A percentile compares a stretch with the other conserved stretches of the same genome.
These are phyloP conservation scores for Lepus americanus DNA, from an alignment of 2,113 vertebrate genomes.

Conservation along the genomic window DNA sequence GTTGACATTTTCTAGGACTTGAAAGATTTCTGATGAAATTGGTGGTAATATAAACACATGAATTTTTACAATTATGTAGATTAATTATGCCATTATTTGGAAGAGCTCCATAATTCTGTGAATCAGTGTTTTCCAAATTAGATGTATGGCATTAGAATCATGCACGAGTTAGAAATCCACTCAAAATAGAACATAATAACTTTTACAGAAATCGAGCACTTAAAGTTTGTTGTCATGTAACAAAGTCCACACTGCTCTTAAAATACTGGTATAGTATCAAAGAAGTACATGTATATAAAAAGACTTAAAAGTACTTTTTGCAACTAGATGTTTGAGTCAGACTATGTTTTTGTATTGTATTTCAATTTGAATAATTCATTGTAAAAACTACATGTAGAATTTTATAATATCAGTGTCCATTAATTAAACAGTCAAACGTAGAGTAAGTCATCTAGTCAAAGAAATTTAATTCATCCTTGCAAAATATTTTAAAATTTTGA, in stretches of 20 bases:
- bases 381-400: not conserved
- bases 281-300: not conserved
- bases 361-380: not conserved
- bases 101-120: not conserved
- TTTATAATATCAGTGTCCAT: not conserved
- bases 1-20: not conserved
- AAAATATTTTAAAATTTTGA: too few relatives aligned
- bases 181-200: not conserved
- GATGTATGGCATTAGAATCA: not conserved
- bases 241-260: not conserved
- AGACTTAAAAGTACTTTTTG: not conserved
- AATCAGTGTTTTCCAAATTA: not conserved
- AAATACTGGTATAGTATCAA: not conserved
- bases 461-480: too few relatives aligned
- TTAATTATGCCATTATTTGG: not conserved
- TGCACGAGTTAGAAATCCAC: not conserved
- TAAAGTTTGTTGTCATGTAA: not conserved
- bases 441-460: too few relatives aligned
- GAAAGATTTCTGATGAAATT: not conserved
- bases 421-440: too few relatives aligned
- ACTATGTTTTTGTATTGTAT: not conserved
- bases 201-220: not conserved
- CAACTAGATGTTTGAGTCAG: not conserved
- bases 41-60: not conserved
- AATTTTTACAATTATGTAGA: not conserved